Percentiles rank a stretch among this genome's conserved stretches.
phyloP scores from a whole-genome alignment of 2,797 vertebrate genomes.

The Sitta carolinensis region DNA sequence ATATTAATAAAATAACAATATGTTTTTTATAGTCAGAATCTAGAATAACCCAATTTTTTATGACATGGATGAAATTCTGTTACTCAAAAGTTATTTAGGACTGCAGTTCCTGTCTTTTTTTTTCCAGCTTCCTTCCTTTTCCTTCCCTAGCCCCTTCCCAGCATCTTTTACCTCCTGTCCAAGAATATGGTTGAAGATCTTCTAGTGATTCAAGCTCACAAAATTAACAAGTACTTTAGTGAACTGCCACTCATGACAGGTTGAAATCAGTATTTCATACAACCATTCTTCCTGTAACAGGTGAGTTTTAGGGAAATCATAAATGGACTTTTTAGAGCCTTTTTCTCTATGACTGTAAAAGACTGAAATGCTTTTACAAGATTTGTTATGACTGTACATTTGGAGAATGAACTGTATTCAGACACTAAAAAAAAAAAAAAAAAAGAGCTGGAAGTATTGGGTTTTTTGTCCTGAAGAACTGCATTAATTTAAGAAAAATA shows the following conservation, averaged over 20 bases:
- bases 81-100: neutral
- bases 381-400: neutral
- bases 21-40: neutral
- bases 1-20: neutral
- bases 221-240: neutral
- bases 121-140: neutral
- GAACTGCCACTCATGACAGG: accelerated
- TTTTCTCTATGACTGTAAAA: neutral
- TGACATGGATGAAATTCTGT: neutral
- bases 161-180: too few relatives aligned
- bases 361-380: neutral
- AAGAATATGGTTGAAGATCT: neutral
- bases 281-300: neutral
- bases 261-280: neutral
- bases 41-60: neutral
- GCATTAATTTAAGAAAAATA: neutral
- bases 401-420: neutral
- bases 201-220: neutral
- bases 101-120: neutral
- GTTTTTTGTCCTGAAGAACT: neutral
- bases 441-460: neutral
- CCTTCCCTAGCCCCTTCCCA: too few relatives aligned
- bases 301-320: neutral
- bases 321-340: neutral
- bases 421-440: neutral